phyloP scores from a whole-genome alignment of 1,140 invertebrate genomes.

The Procambarus virginalis region DNA sequence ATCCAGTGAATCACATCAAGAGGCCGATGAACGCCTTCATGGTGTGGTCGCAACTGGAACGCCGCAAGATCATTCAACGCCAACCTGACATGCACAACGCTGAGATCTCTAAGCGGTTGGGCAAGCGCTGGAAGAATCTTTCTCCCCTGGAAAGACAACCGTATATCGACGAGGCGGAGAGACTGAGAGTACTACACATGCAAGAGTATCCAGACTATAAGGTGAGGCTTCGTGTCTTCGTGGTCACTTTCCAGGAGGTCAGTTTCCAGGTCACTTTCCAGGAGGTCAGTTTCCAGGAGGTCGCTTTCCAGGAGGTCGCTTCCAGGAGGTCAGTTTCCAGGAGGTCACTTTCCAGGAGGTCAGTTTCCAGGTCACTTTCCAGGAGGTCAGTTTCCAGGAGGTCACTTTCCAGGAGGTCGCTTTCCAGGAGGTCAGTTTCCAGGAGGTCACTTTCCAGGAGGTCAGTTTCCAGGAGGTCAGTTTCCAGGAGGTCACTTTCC shows the following conservation, averaged over 20 bases:
- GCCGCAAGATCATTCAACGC: constrained; percentile 93
- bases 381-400: background rate
- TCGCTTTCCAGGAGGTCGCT: background rate
- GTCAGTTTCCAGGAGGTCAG: too few species aligned
- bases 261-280: background rate
- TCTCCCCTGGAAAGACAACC: constrained; percentile 90
- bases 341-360: too few species aligned
- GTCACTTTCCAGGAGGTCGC: too few species aligned
- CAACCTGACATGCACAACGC: constrained; percentile 97
- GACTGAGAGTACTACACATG: constrained; percentile 91
- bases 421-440: too few species aligned
- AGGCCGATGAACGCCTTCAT: constrained; percentile 98
- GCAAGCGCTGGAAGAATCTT: constrained; percentile 91
- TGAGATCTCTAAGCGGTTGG: constrained; percentile 95
- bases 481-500: too few species aligned
- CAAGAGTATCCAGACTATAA: constrained; percentile 98
- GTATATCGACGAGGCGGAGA: constrained; percentile 94
- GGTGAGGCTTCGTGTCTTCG: constrained; percentile 26
- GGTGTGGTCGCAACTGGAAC: constrained; percentile 97
- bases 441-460: too few species aligned
- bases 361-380: background rate
- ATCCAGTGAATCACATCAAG: constrained; percentile 96
- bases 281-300: background rate
- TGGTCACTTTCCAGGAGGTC: too few species aligned
- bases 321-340: background rate